Evolutionary conservation across 2,797 vertebrate genomes (phyloP).

Genomic region (Jordanella pulchra): DNA sequence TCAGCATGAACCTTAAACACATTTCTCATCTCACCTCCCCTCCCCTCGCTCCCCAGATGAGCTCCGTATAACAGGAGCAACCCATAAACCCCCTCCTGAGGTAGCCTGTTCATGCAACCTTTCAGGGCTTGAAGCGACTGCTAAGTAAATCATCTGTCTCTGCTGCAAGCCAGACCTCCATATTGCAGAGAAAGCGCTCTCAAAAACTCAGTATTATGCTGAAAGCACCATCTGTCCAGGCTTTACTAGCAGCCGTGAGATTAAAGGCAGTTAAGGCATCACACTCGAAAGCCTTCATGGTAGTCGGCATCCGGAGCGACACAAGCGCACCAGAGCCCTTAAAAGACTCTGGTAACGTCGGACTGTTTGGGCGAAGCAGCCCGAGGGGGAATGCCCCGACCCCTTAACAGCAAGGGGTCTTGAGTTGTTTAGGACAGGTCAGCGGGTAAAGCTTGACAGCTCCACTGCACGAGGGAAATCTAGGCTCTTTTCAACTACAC

Average conservation of each 20-base stretch:
- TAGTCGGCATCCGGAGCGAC: slow-evolving; percentile 42
- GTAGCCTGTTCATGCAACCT: slow-evolving; percentile 72
- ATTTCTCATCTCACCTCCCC: slow-evolving; percentile 45
- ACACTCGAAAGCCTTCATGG: slow-evolving; percentile 48
- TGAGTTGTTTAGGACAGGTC: slow-evolving; percentile 54
- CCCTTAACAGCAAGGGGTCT: slow-evolving; percentile 35
- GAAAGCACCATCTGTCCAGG: slow-evolving; percentile 74
- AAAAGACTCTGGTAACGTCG: slow-evolving; percentile 6
- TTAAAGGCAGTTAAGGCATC: slow-evolving; percentile 70
- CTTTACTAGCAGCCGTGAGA: slow-evolving; percentile 65
- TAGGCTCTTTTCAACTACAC: slow-evolving; percentile 18
- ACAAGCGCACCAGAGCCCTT: slow-evolving; percentile 18
- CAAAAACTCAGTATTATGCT: slow-evolving; percentile 70
- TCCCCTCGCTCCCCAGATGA: slow-evolving; percentile 14
- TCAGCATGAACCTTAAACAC: slow-evolving; percentile 58
- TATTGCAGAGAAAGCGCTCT: slow-evolving; percentile 73
- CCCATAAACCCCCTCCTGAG: slow-evolving; percentile 59
- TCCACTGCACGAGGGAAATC: slow-evolving; percentile 60
- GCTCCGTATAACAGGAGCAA: slow-evolving; percentile 56
- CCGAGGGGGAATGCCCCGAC: slow-evolving; percentile 23
- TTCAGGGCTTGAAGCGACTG: slow-evolving; percentile 71
- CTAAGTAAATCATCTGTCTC: slow-evolving; percentile 72
- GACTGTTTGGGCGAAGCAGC: slow-evolving; percentile 27
- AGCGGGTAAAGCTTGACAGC: slow-evolving; percentile 63
- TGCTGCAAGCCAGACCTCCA: slow-evolving; percentile 69